Conservation (phyloP, 2,888 invertebrate species). For the Argynnis bischoffii region DNA sequence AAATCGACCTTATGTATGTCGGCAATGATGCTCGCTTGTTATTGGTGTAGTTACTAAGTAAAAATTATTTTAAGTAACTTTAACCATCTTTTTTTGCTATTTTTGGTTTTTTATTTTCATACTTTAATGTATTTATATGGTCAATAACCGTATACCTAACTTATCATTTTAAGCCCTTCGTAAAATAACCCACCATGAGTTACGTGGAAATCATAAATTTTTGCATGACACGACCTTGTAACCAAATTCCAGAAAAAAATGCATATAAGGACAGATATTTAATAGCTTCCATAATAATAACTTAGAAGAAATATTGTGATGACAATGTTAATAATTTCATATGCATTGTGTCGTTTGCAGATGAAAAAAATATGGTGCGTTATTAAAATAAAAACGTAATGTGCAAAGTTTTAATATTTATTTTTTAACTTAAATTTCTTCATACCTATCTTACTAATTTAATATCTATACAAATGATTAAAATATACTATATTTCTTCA, state of each 20-base stretch:
- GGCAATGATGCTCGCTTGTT: slow-evolving; percentile 11
- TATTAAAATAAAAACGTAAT: too few species aligned
- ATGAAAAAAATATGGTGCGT: too few species aligned
- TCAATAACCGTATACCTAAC: slow-evolving; percentile 1
- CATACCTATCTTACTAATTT: too few species aligned
- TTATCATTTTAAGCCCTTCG: neutral
- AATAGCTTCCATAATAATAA: slow-evolving; percentile 16
- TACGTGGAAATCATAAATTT: slow-evolving; percentile 15
- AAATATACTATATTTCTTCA: too few species aligned
- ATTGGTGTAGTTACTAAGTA: neutral
- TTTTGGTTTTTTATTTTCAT: neutral
- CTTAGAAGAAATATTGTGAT: slow-evolving; percentile 6
- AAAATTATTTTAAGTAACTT: too few species aligned
- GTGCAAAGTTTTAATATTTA: too few species aligned
- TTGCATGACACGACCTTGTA: slow-evolving; percentile 12
- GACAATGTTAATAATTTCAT: slow-evolving; percentile 3
- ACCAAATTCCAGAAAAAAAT: slow-evolving; percentile 10
- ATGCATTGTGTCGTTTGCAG: neutral
- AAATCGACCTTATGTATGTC: slow-evolving; percentile 38
- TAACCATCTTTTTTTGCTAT: too few species aligned
- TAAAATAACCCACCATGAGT: slow-evolving; percentile 5
- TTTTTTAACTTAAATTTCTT: too few species aligned
- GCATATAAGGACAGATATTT: neutral
- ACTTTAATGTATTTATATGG: slow-evolving; percentile 2
- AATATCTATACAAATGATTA: too few species aligned